A percentile compares a stretch with the other conserved stretches of the same genome.
Conservation (phyloP, 2,888 invertebrate species). For the Acleris literana region DNA sequence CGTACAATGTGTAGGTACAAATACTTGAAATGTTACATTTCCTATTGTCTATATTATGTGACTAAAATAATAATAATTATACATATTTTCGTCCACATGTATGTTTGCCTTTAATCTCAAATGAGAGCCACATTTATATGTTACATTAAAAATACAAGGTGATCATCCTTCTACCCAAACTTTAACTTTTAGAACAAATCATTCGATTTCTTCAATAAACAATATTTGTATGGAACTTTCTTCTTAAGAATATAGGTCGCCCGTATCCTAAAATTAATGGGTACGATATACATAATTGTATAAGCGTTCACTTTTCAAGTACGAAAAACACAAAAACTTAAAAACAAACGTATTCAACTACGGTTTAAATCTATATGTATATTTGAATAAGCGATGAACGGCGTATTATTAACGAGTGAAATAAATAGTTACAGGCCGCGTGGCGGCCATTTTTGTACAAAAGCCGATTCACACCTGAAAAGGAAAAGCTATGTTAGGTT, state of each 20-base stretch:
- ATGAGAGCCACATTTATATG: no score
- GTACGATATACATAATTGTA: slow-evolving; percentile 32
- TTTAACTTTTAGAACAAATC: no score
- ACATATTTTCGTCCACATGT: not conserved
- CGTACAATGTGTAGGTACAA: no score
- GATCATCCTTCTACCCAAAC: no score
- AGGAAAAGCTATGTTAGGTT: no score
- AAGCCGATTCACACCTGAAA: slow-evolving; percentile 71
- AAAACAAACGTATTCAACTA: slow-evolving; percentile 63
- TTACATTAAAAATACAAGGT: no score
- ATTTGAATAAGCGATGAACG: slow-evolving; percentile 73
- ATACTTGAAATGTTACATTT: no score
- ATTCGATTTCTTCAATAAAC: slow-evolving; percentile 2
- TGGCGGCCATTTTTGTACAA: slow-evolving; percentile 75
- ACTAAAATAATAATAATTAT: slow-evolving; percentile 5
- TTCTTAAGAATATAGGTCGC: slow-evolving; percentile 19
- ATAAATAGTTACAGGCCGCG: slow-evolving; percentile 73
- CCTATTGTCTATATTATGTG: no score
- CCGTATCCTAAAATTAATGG: slow-evolving; percentile 27
- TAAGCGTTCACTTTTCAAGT: slow-evolving; percentile 53
- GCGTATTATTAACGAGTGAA: slow-evolving; percentile 69
- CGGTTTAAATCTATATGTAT: slow-evolving; percentile 72
- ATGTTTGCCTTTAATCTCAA: no score
- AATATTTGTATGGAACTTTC: slow-evolving; percentile 31
- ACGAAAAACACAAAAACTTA: slow-evolving; percentile 65